phyloP scores from a whole-genome alignment of 1,140 invertebrate genomes.

The Ceratitis capitata region DNA sequence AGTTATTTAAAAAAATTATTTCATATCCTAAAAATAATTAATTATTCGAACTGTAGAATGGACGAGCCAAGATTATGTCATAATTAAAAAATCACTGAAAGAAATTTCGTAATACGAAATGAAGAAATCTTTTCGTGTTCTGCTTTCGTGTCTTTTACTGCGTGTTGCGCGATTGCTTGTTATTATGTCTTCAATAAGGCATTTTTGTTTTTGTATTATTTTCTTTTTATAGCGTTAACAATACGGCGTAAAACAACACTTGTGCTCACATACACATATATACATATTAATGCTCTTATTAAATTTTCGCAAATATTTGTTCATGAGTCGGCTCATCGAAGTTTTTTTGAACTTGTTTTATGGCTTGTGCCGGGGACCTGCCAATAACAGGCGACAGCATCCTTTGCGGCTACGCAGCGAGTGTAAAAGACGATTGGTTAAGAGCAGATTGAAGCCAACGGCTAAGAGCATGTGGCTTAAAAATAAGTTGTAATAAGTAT shows the following conservation, averaged over 20 bases:
- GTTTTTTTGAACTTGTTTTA: background rate
- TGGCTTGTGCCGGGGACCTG: background rate
- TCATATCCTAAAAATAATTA: no score
- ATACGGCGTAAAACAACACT: background rate
- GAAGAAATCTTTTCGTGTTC: background rate
- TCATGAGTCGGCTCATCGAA: background rate
- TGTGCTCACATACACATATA: background rate
- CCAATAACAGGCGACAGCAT: background rate
- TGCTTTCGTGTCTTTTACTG: background rate
- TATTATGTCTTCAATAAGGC: background rate
- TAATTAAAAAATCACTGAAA: conserved; percentile 27
- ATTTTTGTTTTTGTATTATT: background rate
- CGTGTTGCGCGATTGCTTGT: background rate
- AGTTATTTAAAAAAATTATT: no score
- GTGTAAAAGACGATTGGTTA: background rate
- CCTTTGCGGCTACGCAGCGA: background rate
- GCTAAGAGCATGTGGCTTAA: background rate
- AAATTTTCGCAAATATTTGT: background rate
- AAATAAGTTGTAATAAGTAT: no score
- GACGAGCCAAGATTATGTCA: no score
- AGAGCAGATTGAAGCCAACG: background rate
- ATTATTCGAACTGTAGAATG: no score
- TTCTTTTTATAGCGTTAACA: background rate
- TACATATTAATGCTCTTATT: background rate
- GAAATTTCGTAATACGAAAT: background rate